A percentile compares a stretch with the other conserved stretches of the same genome.
Conservation (phyloP, 2,113 vertebrate species). For the Platycercus adscitus region DNA sequence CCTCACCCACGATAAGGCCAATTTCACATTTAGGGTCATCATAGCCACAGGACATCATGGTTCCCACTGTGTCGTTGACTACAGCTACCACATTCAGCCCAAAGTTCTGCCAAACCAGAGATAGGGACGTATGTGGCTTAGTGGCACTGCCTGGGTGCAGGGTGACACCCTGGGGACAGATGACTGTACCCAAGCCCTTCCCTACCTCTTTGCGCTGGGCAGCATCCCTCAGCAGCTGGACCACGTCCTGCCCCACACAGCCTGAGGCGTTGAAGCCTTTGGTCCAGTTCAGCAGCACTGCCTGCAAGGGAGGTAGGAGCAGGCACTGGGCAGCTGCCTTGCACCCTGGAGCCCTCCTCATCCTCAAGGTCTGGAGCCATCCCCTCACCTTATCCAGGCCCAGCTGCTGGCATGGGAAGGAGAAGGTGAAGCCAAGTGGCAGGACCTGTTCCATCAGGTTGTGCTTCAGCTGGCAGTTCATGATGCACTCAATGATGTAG, state of each 20-base stretch:
- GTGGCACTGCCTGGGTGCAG: neutral
- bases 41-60: conserved; percentile 84
- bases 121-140: neutral
- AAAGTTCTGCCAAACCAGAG: conserved; percentile 63
- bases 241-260: conserved; percentile 74
- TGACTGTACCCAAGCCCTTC: neutral
- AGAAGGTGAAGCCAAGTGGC: conserved; percentile 81
- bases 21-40: conserved; percentile 78
- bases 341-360: neutral
- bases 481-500: conserved; percentile 76
- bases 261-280: conserved; percentile 78
- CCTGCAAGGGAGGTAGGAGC: conserved; percentile 52
- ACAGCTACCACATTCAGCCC: conserved; percentile 78
- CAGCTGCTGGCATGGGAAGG: conserved; percentile 80
- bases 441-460: conserved; percentile 34
- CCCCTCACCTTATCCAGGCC: conserved; percentile 78
- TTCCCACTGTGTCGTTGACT: conserved; percentile 83
- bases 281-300: conserved; percentile 81
- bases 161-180: neutral
- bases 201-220: conserved; percentile 72
- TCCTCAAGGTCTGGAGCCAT: fast-evolving
- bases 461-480: conserved; percentile 76
- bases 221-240: conserved; percentile 74
- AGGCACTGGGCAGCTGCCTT: neutral
- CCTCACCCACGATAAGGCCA: conserved; percentile 81